phyloP scores from a whole-genome alignment of 2,888 invertebrate species.

The Oscheius sp. region DNA sequence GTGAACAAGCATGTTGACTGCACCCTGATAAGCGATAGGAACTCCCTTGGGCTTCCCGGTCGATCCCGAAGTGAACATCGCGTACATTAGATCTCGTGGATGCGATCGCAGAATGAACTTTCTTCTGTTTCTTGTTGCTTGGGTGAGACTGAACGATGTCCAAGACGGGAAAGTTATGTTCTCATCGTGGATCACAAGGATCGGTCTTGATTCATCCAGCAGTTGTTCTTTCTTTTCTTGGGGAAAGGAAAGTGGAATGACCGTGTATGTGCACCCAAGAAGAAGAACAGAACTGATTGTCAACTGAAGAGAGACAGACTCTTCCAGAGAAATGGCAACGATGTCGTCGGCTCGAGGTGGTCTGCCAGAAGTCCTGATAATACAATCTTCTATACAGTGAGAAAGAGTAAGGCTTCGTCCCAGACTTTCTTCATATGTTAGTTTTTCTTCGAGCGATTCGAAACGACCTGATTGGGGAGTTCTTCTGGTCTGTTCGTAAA shows the following conservation, averaged over 20 bases:
- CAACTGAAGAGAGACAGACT: constrained; percentile 7
- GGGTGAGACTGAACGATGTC: no score
- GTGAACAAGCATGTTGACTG: constrained; percentile 18
- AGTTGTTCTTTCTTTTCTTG: neutral
- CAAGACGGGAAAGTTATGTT: neutral
- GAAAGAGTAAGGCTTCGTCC: neutral
- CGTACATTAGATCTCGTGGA: constrained; percentile 47
- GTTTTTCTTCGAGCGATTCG: neutral
- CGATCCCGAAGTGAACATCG: constrained; percentile 67
- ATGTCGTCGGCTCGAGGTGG: constrained; percentile 18
- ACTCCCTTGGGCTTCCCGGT: constrained; percentile 68
- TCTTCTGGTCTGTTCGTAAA: neutral
- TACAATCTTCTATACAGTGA: neutral
- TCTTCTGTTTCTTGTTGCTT: neutral
- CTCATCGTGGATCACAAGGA: neutral
- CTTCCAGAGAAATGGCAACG: constrained; percentile 2
- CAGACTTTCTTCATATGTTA: constrained; percentile 1
- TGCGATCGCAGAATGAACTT: neutral
- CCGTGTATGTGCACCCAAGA: constrained; percentile 22
- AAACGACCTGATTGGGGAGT: neutral
- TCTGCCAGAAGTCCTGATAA: neutral
- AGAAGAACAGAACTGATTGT: constrained; percentile 17
- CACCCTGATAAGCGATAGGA: neutral
- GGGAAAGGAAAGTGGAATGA: neutral
- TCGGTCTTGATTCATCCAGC: neutral